These are phyloP conservation scores for Synergus japonicus DNA, from an alignment of 2,888 invertebrate genomes.

Conservation along the genomic window DNA sequence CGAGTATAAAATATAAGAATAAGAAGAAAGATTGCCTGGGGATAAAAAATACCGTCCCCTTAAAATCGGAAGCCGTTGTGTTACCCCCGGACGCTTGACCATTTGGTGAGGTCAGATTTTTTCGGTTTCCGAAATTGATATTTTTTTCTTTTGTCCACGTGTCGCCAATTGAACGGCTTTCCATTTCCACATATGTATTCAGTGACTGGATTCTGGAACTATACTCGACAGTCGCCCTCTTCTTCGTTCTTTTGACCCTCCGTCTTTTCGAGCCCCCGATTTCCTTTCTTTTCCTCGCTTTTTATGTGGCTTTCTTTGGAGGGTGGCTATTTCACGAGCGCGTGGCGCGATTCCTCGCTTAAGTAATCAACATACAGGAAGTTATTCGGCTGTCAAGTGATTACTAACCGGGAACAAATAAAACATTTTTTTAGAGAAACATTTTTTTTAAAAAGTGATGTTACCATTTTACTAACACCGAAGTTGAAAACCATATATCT, in stretches of 20 bases:
- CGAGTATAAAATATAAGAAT: too few relatives aligned
- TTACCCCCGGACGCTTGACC: conserved; percentile 34
- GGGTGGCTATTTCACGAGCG: conserved; percentile 54
- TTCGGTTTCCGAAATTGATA: conserved; percentile 63
- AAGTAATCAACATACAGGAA: conserved; percentile 59
- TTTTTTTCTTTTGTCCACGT: conserved; percentile 58
- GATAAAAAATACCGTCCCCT: conserved; percentile 10
- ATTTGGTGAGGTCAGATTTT: conserved; percentile 55
- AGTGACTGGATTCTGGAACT: conserved; percentile 61
- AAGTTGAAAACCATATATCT: too few relatives aligned
- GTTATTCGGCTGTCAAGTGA: conserved; percentile 31
- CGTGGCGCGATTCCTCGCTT: conserved; percentile 62
- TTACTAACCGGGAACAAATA: conserved; percentile 7
- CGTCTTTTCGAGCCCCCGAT: conserved; percentile 42
- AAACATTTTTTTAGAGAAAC: background rate
- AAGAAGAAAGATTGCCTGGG: background rate
- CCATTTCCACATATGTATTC: conserved; percentile 59
- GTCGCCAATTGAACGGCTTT: conserved; percentile 60
- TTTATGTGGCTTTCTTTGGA: conserved; percentile 49
- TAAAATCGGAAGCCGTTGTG: background rate
- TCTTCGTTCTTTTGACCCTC: conserved; percentile 54
- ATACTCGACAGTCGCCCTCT: conserved; percentile 48
- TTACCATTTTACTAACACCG: too few relatives aligned
- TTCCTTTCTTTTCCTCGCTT: conserved; percentile 54
- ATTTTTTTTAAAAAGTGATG: too few relatives aligned